Evolutionary conservation across 2,888 invertebrate species (phyloP).

Genomic region (Spodoptera littoralis): DNA sequence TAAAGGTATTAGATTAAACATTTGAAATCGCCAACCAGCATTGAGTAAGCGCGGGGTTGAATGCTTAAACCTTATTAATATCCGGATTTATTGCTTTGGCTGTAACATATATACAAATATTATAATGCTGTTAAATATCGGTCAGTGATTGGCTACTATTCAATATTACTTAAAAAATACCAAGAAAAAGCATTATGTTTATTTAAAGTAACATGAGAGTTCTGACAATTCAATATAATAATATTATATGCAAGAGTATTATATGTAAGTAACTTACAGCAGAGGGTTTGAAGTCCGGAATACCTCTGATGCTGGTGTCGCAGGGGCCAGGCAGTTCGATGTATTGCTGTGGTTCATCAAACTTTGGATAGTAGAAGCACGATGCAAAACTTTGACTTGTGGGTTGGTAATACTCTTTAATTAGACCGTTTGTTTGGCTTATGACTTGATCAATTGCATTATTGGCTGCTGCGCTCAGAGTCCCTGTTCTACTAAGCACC

Average conservation of each 20-base stretch:
- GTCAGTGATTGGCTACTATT: no score
- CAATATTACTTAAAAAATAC: no score
- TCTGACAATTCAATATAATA: no score
- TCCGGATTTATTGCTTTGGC: no score
- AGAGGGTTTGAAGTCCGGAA: conserved; percentile 16
- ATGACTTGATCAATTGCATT: conserved; percentile 65
- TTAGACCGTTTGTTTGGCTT: conserved; percentile 72
- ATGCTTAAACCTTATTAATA: no score
- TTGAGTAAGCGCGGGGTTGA: no score
- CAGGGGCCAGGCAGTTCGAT: conserved; percentile 29
- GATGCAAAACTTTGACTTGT: conserved; percentile 74
- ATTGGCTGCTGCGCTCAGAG: conserved; percentile 61
- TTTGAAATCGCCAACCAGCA: no score
- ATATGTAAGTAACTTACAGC: conserved; percentile 13
- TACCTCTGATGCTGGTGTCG: conserved; percentile 7
- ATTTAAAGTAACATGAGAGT: no score
- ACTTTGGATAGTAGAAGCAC: conserved; percentile 29
- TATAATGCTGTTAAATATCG: no score
- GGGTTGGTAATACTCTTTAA: conserved; percentile 67
- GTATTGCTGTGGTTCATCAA: conserved; percentile 9
- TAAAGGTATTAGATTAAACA: no score
- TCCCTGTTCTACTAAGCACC: conserved; percentile 74
- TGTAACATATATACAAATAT: no score
- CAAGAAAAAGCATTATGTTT: no score
- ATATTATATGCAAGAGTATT: background rate